phyloP scores from a whole-genome alignment of 2,113 vertebrate species.

The Aldabrachelys gigantea region DNA sequence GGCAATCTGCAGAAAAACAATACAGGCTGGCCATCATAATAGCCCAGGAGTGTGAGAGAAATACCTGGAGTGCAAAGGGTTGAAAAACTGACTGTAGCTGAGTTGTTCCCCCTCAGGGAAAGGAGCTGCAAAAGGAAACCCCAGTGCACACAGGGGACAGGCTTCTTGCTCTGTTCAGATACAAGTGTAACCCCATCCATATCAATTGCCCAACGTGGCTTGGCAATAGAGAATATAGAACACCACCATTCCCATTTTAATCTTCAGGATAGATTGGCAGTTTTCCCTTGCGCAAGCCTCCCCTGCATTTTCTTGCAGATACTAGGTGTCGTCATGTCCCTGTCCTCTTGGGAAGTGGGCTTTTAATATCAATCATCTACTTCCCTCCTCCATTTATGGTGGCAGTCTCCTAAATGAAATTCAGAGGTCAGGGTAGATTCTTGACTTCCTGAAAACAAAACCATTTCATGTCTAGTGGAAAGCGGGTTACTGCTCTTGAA shows the following conservation, averaged over 20 bases:
- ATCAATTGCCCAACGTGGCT: not conserved
- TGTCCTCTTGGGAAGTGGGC: not conserved
- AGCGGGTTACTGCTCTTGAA: not conserved
- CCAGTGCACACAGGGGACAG: rapidly evolving
- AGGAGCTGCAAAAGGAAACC: not conserved
- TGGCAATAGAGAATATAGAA: not conserved
- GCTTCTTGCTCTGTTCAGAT: rapidly evolving
- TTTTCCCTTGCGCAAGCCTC: not conserved
- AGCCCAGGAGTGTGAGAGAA: not conserved
- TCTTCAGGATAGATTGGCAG: not conserved
- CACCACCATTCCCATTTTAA: not conserved
- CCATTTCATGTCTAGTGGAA: not conserved
- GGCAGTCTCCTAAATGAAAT: not conserved
- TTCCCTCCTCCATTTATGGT: not conserved
- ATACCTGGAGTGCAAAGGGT: rapidly evolving
- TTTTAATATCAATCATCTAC: not conserved
- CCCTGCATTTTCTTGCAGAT: not conserved
- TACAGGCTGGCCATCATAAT: not conserved
- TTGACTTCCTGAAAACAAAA: not conserved
- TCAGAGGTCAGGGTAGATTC: not conserved
- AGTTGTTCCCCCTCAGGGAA: not conserved
- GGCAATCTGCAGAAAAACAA: not conserved
- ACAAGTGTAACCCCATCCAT: not conserved
- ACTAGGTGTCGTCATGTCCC: not conserved
- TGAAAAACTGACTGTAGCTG: rapidly evolving